These are phyloP conservation scores for Rhopilema esculentum DNA, from an alignment of 30 jellyfish, hydroid and myxozoan species.

Conservation along the genomic window DNA sequence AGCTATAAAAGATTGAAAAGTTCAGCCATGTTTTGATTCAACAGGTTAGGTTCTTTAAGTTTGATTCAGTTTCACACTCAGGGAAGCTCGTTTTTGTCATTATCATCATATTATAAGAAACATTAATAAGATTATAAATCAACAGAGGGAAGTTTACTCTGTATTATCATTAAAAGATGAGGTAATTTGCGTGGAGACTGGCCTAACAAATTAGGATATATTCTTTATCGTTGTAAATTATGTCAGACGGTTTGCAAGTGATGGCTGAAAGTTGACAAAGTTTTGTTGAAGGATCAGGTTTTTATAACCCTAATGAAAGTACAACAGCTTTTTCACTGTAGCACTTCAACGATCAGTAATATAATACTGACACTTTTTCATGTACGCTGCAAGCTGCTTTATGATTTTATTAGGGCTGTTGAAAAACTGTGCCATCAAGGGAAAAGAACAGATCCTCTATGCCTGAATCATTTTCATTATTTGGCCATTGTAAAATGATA, in stretches of 20 bases:
- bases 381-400: background rate
- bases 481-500: conserved; percentile 41
- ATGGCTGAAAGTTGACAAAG: background rate
- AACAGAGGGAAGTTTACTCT: background rate
- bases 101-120: too few relatives aligned
- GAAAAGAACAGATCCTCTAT: background rate
- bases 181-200: background rate
- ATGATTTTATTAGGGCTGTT: background rate
- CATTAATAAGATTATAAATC: too few relatives aligned
- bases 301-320: background rate
- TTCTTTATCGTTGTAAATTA: background rate
- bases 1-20: too few relatives aligned
- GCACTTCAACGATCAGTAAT: background rate
- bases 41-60: too few relatives aligned
- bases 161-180: background rate
- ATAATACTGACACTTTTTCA: background rate
- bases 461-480: conserved; percentile 9
- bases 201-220: background rate
- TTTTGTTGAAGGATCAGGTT: background rate
- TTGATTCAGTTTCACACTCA: too few relatives aligned
- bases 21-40: too few relatives aligned
- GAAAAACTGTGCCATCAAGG: background rate
- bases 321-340: background rate
- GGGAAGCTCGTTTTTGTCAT: too few relatives aligned
- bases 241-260: background rate